Evolutionary conservation across 2,888 invertebrate genomes (phyloP).

Genomic region (Galerucella nymphaeae): DNA sequence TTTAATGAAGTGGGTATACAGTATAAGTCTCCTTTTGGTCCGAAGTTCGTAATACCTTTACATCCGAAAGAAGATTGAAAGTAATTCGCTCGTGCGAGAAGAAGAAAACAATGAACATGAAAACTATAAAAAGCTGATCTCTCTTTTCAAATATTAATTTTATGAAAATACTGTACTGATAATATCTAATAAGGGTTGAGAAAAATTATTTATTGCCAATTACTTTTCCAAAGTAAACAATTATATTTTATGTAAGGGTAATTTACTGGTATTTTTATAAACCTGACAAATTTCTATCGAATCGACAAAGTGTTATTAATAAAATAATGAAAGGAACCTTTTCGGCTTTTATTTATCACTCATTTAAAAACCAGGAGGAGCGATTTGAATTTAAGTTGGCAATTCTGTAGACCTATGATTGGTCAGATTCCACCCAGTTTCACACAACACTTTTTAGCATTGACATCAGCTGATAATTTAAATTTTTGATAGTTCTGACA

Average conservation of each 20-base stretch:
- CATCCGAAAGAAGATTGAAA: conserved; percentile 62
- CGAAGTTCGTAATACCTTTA: conserved; percentile 83
- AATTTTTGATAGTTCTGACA: no score
- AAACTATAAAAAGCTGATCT: background rate
- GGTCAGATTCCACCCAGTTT: no score
- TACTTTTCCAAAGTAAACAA: background rate
- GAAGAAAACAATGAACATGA: background rate
- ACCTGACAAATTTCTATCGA: background rate
- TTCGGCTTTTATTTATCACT: no score
- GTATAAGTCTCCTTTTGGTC: conserved; percentile 87
- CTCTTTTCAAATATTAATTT: background rate
- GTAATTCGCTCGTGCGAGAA: background rate
- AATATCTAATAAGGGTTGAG: no score
- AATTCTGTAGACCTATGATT: no score
- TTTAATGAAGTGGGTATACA: conserved; percentile 80
- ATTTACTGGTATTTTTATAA: conserved; percentile 10
- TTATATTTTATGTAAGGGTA: background rate
- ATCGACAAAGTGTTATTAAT: background rate
- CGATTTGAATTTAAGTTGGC: no score
- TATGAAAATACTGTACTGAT: no score
- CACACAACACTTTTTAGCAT: no score
- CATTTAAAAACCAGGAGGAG: no score
- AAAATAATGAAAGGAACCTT: background rate
- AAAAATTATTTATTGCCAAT: background rate
- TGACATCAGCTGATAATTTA: no score